Conservation (phyloP, 2,888 invertebrate genomes). For the Agrochola lychnidis region DNA sequence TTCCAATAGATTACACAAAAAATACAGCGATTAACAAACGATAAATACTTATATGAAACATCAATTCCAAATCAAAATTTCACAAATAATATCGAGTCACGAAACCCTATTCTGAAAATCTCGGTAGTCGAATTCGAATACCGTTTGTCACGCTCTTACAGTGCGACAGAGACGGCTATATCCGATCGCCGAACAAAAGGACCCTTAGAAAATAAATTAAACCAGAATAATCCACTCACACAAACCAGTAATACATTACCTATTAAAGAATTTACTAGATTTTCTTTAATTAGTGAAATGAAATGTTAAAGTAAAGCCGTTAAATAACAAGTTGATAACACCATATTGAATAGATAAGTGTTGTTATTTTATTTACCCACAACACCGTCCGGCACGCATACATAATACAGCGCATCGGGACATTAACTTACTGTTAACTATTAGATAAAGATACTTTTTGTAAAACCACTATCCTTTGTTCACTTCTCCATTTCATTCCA, state of each 20-base stretch:
- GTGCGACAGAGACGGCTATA: constrained; percentile 68
- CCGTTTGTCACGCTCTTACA: constrained; percentile 65
- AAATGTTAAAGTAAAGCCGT: constrained; percentile 27
- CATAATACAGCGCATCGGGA: constrained; percentile 47
- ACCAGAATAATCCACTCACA: constrained; percentile 51
- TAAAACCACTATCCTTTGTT: constrained; percentile 58
- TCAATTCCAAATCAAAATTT: constrained; percentile 54
- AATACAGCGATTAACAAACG: constrained; percentile 35
- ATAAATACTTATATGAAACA: constrained; percentile 34
- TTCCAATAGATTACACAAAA: neutral
- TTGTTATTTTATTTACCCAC: constrained; percentile 51
- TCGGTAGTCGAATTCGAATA: constrained; percentile 67
- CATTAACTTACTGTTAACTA: constrained; percentile 41
- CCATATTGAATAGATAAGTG: constrained; percentile 49
- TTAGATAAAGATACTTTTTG: constrained; percentile 38
- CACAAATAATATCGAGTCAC: constrained; percentile 56
- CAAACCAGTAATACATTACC: constrained; percentile 32
- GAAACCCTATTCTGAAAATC: constrained; percentile 69
- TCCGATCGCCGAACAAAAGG: constrained; percentile 73
- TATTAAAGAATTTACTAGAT: constrained; percentile 28
- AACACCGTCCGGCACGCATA: constrained; percentile 44
- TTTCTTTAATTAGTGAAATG: constrained; percentile 33
- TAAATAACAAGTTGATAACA: constrained; percentile 56
- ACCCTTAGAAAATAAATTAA: constrained; percentile 71
- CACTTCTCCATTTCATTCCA: constrained; percentile 18